A percentile compares a stretch with the other conserved stretches of the same genome.
phyloP scores from a whole-genome alignment of 1,140 invertebrate species.

The Diabrotica virgifera region DNA sequence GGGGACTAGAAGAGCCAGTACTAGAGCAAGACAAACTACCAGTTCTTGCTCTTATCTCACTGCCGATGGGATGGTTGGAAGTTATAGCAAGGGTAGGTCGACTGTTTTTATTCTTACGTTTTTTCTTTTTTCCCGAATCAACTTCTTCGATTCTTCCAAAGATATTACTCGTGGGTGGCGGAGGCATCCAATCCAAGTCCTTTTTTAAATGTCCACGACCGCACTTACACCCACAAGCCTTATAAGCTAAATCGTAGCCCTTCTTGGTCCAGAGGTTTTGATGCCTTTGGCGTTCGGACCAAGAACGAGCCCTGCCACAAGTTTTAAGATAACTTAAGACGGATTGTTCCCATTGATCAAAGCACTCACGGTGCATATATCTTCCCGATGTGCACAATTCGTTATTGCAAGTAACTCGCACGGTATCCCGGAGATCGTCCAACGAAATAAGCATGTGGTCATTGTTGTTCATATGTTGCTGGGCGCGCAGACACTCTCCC shows the following conservation, averaged over 20 bases:
- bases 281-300: slow-evolving; percentile 89
- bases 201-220: slow-evolving; percentile 90
- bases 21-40: slow-evolving; percentile 63
- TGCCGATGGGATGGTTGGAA: slow-evolving; percentile 46
- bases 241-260: slow-evolving; percentile 90
- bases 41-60: slow-evolving; percentile 53
- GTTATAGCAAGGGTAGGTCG: slow-evolving; percentile 57
- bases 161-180: slow-evolving; percentile 51
- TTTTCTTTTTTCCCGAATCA: slow-evolving; percentile 68
- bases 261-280: slow-evolving; percentile 98
- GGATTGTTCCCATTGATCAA: slow-evolving; percentile 87
- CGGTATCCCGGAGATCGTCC: slow-evolving; percentile 73
- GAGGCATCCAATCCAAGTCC: slow-evolving; percentile 86
- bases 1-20: slow-evolving; percentile 65
- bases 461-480: slow-evolving; percentile 46
- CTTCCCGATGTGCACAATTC: slow-evolving; percentile 81
- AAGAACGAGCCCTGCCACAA: slow-evolving; percentile 84
- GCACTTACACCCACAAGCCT: slow-evolving; percentile 82
- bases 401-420: slow-evolving; percentile 94
- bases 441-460: slow-evolving; percentile 62
- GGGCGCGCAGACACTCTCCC: slow-evolving; percentile 70
- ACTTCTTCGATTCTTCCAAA: slow-evolving; percentile 48
- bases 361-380: slow-evolving; percentile 95
- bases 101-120: slow-evolving; percentile 63
- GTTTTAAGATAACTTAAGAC: slow-evolving; percentile 85